Evolutionary conservation across 2,113 vertebrate genomes (phyloP).

Genomic region (Nothobranchius furzeri): DNA sequence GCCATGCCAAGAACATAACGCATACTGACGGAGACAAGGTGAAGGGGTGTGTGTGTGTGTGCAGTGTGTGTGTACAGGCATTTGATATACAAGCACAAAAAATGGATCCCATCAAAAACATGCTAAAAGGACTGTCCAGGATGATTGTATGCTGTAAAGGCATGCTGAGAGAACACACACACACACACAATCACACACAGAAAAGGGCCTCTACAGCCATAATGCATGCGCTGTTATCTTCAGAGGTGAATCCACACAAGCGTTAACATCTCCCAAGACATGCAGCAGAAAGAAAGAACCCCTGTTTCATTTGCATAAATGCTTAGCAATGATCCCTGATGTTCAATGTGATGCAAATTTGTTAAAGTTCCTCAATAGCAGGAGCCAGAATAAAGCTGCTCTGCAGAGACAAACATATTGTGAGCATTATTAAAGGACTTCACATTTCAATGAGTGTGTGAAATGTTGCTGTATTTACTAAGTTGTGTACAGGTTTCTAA

Average conservation of each 20-base stretch:
- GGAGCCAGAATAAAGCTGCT: conserved; percentile 32
- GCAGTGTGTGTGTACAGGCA: not conserved
- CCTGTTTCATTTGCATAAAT: conserved; percentile 63
- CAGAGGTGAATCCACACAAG: conserved; percentile 53
- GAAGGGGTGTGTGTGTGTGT: conserved; percentile 16
- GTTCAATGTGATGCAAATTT: conserved; percentile 42
- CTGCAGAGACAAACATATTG: conserved; percentile 28
- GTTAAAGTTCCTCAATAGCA: conserved; percentile 46
- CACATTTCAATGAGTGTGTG: conserved; percentile 2
- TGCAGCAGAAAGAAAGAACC: conserved; percentile 66
- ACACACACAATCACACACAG: conserved; percentile 12
- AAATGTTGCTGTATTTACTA: conserved; percentile 14
- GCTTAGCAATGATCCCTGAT: conserved; percentile 62
- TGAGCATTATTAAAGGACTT: conserved; percentile 10
- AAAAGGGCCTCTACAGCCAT: conserved; percentile 21
- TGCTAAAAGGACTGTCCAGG: conserved; percentile 2
- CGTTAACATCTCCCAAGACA: conserved; percentile 68
- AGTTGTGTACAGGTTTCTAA: not conserved
- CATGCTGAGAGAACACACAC: conserved; percentile 6
- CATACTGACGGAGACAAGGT: conserved; percentile 60
- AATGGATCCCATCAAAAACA: not conserved
- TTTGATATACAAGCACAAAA: not conserved
- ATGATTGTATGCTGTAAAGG: not conserved
- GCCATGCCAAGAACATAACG: conserved; percentile 71
- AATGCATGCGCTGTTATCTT: conserved; percentile 54